Evolutionary conservation across 2,888 invertebrate genomes (phyloP).

Genomic region (Camptogramma bilineatum): DNA sequence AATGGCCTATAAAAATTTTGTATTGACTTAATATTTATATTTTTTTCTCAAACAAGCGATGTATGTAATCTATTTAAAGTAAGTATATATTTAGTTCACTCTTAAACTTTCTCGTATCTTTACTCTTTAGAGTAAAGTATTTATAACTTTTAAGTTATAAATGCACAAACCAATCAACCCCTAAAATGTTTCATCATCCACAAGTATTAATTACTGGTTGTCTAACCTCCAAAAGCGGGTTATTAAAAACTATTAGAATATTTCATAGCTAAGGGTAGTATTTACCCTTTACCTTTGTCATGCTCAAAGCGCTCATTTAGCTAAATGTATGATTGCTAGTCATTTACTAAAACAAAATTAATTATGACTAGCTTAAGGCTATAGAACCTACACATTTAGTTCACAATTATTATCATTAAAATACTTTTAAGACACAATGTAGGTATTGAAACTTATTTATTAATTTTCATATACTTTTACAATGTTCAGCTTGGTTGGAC

Average conservation of each 20-base stretch:
- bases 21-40: too few species aligned
- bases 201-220: conserved; percentile 74
- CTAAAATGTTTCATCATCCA: conserved; percentile 33
- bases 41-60: too few species aligned
- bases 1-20: too few species aligned
- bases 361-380: conserved; percentile 49
- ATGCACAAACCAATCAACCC: conserved; percentile 1
- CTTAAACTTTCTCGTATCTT: too few species aligned
- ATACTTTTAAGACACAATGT: background rate
- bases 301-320: conserved; percentile 70
- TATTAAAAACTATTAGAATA: conserved; percentile 82
- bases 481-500: too few species aligned
- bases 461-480: too few species aligned
- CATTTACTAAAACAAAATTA: conserved; percentile 62
- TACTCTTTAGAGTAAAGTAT: too few species aligned
- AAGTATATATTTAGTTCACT: too few species aligned
- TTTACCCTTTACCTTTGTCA: conserved; percentile 62
- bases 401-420: conserved; percentile 25
- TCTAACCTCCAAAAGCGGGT: conserved; percentile 71
- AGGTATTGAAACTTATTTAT: too few species aligned
- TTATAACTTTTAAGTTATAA: too few species aligned
- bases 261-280: conserved; percentile 67
- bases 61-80: too few species aligned
- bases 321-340: conserved; percentile 75
- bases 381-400: conserved; percentile 27